Evolutionary conservation across 2,797 vertebrate genomes (phyloP).

Genomic region (Heteromormyrus szaboi): DNA sequence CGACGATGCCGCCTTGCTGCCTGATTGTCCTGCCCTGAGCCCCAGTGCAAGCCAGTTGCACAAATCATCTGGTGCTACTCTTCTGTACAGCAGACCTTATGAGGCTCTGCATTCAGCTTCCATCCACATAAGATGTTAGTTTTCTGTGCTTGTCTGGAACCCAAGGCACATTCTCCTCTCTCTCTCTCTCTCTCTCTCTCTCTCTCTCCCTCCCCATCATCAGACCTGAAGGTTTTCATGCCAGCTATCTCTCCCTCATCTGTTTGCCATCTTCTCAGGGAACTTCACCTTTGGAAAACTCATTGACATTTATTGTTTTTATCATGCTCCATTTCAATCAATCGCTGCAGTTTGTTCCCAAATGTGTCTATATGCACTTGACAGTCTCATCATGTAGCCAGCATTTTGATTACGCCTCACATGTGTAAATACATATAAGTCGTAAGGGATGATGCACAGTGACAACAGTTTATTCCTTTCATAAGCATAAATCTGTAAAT

Average conservation of each 20-base stretch:
- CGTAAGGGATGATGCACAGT: not conserved
- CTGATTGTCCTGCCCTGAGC: not conserved
- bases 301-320: not conserved
- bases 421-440: not conserved
- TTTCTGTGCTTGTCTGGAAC: not conserved
- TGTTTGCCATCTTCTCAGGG: not conserved
- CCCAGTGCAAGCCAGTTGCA: not conserved
- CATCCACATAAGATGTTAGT: not conserved
- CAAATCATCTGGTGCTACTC: not conserved
- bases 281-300: not conserved
- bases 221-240: not conserved
- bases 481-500: not conserved
- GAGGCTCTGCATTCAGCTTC: not conserved
- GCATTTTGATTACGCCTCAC: not conserved
- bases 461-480: not conserved
- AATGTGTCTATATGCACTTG: not conserved
- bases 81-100: not conserved
- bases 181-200: not conserved
- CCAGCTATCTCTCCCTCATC: not conserved
- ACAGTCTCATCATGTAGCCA: not conserved
- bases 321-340: not conserved
- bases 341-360: not conserved
- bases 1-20: not conserved
- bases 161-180: not conserved
- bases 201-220: not conserved